Conservation (phyloP, 2,888 invertebrate species). For the Hoplodrina ambigua region DNA sequence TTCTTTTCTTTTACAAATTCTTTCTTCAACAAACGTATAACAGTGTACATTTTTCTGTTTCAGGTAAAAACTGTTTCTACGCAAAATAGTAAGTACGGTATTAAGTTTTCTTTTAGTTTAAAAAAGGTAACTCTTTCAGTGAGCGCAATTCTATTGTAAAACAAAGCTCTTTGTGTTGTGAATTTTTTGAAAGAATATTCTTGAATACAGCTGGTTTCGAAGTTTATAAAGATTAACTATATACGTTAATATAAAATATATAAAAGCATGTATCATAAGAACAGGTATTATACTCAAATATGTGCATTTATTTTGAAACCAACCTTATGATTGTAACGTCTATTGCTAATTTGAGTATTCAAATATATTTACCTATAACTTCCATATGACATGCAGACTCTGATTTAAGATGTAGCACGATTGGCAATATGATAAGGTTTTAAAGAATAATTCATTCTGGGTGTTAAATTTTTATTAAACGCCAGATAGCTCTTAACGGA, state of each 20-base stretch:
- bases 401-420: not conserved
- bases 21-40: slow-evolving; percentile 9
- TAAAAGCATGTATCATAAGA: too few relatives aligned
- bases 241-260: not conserved
- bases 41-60: slow-evolving; percentile 39
- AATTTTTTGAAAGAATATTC: slow-evolving; percentile 8
- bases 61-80: slow-evolving; percentile 39
- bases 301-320: too few relatives aligned
- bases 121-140: slow-evolving; percentile 19
- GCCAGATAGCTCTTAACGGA: too few relatives aligned
- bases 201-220: not conserved
- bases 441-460: not conserved
- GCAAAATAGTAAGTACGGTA: slow-evolving; percentile 35
- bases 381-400: not conserved
- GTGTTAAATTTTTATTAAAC: too few relatives aligned
- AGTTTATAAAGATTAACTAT: not conserved
- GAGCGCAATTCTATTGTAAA: slow-evolving; percentile 28
- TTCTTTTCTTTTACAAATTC: slow-evolving; percentile 14
- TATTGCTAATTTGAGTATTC: not conserved
- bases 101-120: slow-evolving; percentile 31
- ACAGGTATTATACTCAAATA: too few relatives aligned
- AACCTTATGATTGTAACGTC: not conserved
- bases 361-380: slow-evolving; percentile 4
- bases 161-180: slow-evolving; percentile 45
- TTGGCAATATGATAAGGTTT: slow-evolving; percentile 14